A percentile compares a stretch with the other conserved stretches of the same genome.
phyloP scores from a whole-genome alignment of 2,888 invertebrate species.

The Pristionchus fissidentatus region DNA sequence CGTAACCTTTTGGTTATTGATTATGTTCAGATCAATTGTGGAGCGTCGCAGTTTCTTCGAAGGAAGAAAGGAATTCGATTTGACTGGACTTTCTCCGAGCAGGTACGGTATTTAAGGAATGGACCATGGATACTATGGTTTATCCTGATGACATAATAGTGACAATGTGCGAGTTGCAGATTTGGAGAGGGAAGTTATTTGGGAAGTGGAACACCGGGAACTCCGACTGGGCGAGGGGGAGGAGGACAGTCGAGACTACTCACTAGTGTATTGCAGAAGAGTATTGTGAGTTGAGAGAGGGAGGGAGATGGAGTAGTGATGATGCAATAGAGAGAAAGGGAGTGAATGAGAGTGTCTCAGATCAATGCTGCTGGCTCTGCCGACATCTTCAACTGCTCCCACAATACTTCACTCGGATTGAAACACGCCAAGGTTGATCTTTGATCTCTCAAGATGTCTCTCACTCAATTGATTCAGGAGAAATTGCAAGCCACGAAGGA shows the following conservation, averaged over 20 bases:
- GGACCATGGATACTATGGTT: no score
- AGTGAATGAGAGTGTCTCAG: no score
- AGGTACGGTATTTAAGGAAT: not conserved
- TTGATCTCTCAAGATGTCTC: not conserved
- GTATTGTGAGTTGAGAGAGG: slow-evolving; percentile 3
- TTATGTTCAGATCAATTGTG: not conserved
- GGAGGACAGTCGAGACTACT: not conserved
- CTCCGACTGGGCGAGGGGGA: not conserved
- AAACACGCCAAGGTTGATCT: not conserved
- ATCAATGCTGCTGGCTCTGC: no score
- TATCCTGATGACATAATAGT: no score
- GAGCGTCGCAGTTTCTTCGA: slow-evolving; percentile 19
- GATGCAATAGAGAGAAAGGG: not conserved
- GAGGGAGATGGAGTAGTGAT: not conserved
- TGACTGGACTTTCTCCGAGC: slow-evolving; percentile 14
- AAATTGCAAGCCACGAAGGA: not conserved
- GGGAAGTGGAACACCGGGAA: not conserved
- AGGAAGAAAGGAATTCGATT: slow-evolving; percentile 7
- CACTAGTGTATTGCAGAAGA: not conserved
- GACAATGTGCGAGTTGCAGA: not conserved
- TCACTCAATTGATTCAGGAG: not conserved
- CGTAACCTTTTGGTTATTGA: not conserved
- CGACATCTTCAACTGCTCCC: slow-evolving; percentile 1
- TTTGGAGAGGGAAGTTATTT: not conserved
- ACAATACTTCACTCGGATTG: slow-evolving; percentile 11